phyloP scores from a whole-genome alignment of 1,140 invertebrate genomes.

The Lerema accius region DNA sequence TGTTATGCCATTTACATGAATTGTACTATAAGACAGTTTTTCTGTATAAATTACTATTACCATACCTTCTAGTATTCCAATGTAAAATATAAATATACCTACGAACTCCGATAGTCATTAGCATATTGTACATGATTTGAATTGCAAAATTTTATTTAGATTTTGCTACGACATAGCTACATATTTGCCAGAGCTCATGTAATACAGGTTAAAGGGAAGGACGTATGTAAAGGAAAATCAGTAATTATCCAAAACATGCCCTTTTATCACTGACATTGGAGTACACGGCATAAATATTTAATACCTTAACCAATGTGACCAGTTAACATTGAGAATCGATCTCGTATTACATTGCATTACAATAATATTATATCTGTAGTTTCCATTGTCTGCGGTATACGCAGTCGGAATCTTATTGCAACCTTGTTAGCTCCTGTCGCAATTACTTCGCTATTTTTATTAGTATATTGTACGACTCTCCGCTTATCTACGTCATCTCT shows the following conservation, averaged over 20 bases:
- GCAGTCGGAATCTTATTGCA: constrained; percentile 24
- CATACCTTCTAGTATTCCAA: not conserved
- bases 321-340: constrained; percentile 36
- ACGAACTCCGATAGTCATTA: not conserved
- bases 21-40: not conserved
- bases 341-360: constrained; percentile 31
- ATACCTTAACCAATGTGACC: constrained; percentile 31
- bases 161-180: not conserved
- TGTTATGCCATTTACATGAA: no score
- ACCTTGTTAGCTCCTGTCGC: constrained; percentile 27
- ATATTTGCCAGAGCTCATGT: not conserved
- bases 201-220: constrained; percentile 5
- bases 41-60: not conserved
- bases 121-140: not conserved
- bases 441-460: constrained; percentile 6
- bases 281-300: constrained; percentile 24
- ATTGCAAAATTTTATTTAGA: not conserved
- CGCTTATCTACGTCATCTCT: not conserved
- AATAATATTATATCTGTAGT: constrained; percentile 24
- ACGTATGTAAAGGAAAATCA: constrained; percentile 14
- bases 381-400: constrained; percentile 32
- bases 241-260: constrained; percentile 30
- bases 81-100: not conserved
- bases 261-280: constrained; percentile 28
- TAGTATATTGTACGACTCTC: constrained; percentile 3